A percentile compares a stretch with the other conserved stretches of the same genome.
These are phyloP conservation scores for Cephus sareptanus DNA, from an alignment of 2,888 invertebrate genomes.

Conservation along the genomic window DNA sequence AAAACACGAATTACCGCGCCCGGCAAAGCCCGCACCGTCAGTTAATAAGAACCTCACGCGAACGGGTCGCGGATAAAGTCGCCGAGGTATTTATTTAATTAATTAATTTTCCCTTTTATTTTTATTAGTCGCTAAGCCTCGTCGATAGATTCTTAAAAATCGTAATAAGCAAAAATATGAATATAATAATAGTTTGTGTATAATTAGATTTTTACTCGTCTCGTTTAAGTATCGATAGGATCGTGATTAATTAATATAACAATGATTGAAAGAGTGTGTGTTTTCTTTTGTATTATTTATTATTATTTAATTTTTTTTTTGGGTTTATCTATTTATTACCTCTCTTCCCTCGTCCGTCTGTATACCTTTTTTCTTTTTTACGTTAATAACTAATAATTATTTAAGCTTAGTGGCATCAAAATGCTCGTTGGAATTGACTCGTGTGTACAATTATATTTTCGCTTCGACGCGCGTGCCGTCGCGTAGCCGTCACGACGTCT, in stretches of 20 bases:
- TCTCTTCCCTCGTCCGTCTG: conserved; percentile 12
- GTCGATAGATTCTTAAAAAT: conserved; percentile 58
- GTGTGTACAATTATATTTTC: conserved; percentile 57
- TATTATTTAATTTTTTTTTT: conserved; percentile 18
- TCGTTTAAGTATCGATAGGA: conserved; percentile 58
- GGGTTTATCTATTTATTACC: conserved; percentile 12
- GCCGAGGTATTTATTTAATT: conserved; percentile 5
- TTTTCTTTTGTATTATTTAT: conserved; percentile 18
- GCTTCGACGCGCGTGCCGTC: conserved; percentile 5
- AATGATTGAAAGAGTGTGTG: conserved; percentile 61
- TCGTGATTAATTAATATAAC: conserved; percentile 60
- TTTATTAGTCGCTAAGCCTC: conserved; percentile 50
- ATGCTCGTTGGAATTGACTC: conserved; percentile 66
- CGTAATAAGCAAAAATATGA: conserved; percentile 65
- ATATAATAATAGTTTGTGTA: conserved; percentile 63
- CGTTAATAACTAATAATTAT: conserved; percentile 56
- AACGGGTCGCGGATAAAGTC: too few species aligned
- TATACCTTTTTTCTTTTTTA: conserved; percentile 20
- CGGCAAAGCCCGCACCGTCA: neutral
- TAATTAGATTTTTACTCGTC: conserved; percentile 44
- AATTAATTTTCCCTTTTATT: conserved; percentile 18
- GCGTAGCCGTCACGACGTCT: too few species aligned
- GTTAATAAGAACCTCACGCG: too few species aligned
- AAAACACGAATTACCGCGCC: neutral
- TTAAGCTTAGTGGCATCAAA: conserved; percentile 66